Evolutionary conservation across 1,140 invertebrate genomes (phyloP).

Genomic region (Saxidomus purpurata): DNA sequence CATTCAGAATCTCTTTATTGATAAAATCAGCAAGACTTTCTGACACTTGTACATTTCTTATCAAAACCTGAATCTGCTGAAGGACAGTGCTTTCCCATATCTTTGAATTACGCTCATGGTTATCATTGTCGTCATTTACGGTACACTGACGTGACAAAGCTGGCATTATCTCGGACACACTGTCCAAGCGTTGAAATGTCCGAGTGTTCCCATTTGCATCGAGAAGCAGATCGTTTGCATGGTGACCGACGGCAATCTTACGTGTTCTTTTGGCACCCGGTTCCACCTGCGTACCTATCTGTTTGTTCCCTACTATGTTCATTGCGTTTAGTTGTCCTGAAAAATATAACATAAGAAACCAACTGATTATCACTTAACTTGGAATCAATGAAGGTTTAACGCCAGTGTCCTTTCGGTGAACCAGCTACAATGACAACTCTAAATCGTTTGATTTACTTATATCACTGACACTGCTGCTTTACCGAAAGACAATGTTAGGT

Average conservation of each 20-base stretch:
- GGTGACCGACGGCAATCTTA: conserved; percentile 7
- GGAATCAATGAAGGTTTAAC: too few relatives aligned
- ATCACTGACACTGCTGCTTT: too few relatives aligned
- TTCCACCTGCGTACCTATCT: background rate
- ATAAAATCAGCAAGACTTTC: conserved; percentile 37
- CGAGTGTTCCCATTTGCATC: conserved; percentile 23
- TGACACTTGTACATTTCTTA: conserved; percentile 44
- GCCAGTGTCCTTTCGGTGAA: too few relatives aligned
- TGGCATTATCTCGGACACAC: background rate
- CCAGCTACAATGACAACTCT: too few relatives aligned
- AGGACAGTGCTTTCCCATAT: conserved; percentile 21
- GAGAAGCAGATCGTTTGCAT: background rate
- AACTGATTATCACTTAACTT: too few relatives aligned
- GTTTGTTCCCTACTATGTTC: background rate
- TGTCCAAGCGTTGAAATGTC: background rate
- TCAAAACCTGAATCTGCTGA: conserved; percentile 47
- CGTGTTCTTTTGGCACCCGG: background rate
- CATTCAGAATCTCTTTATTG: conserved; percentile 14
- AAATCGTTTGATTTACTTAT: too few relatives aligned
- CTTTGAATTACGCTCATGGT: background rate
- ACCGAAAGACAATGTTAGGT: too few relatives aligned
- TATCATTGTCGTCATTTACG: background rate
- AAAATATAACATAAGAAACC: background rate
- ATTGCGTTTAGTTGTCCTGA: background rate
- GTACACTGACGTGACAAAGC: background rate